Conservation (phyloP, 1,140 invertebrate genomes). For the Polypedilum pembai region DNA sequence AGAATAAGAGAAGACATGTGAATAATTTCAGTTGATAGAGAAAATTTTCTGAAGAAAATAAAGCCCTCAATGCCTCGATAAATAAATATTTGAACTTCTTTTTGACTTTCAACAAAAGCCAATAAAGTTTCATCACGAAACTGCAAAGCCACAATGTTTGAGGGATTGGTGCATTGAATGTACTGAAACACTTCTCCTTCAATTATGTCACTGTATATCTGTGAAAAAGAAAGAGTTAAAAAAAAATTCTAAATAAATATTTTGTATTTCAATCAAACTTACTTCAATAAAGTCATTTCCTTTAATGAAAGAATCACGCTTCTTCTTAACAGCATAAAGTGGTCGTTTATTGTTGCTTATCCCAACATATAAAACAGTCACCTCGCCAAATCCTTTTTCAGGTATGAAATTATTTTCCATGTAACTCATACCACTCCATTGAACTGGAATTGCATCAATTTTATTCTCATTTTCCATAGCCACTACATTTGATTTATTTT, state of each 20-base stretch:
- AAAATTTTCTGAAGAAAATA: slow-evolving; percentile 35
- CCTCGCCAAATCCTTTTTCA: slow-evolving; percentile 29
- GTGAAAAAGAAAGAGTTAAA: slow-evolving; percentile 15
- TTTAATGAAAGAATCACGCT: not conserved
- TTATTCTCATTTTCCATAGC: not conserved
- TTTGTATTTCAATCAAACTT: not conserved
- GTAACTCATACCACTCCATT: not conserved
- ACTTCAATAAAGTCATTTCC: slow-evolving; percentile 27
- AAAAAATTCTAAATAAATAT: not conserved
- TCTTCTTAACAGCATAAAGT: slow-evolving; percentile 30
- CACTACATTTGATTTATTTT: not conserved
- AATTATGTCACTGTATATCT: slow-evolving; percentile 30
- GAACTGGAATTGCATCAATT: not conserved
- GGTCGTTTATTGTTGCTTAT: not conserved
- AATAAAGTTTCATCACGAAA: slow-evolving; percentile 38
- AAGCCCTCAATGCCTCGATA: slow-evolving; percentile 41
- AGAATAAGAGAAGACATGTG: not conserved
- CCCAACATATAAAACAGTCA: slow-evolving; percentile 30
- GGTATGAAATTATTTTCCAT: slow-evolving; percentile 28
- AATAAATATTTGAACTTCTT: slow-evolving; percentile 35
- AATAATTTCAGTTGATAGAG: not conserved
- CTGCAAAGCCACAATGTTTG: slow-evolving; percentile 35
- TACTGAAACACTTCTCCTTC: slow-evolving; percentile 38
- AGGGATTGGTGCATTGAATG: slow-evolving; percentile 33
- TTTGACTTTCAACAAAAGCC: slow-evolving; percentile 38